phyloP scores from a whole-genome alignment of 2,797 vertebrate genomes.

The Pempheris klunzingeri region DNA sequence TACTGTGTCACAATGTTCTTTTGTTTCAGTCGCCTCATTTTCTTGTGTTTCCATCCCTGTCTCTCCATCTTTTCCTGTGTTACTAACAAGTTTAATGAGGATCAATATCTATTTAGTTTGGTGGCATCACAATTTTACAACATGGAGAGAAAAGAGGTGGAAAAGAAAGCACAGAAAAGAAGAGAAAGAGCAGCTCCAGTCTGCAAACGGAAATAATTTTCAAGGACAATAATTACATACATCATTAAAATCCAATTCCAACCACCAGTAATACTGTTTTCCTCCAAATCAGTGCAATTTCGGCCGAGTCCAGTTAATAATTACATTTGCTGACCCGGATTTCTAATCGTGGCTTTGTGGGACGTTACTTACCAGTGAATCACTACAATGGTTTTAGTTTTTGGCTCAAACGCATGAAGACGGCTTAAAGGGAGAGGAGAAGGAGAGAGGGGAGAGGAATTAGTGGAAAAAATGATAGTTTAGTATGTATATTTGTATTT shows the following conservation, averaged over 20 bases:
- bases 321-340: conserved; percentile 53
- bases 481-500: neutral
- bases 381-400: conserved; percentile 27
- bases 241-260: conserved; percentile 71
- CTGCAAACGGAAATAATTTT: conserved; percentile 51
- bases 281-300: conserved; percentile 54
- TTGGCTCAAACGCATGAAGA: conserved; percentile 7
- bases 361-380: conserved; percentile 53
- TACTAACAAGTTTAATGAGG: conserved; percentile 25
- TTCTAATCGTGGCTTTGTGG: conserved; percentile 46
- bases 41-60: neutral
- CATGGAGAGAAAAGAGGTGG: neutral
- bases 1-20: conserved; percentile 7
- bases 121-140: conserved; percentile 4
- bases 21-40: conserved; percentile 10
- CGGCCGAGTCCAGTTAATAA: conserved; percentile 58
- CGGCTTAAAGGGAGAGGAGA: neutral
- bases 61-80: neutral
- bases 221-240: conserved; percentile 69
- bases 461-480: neutral
- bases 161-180: conserved; percentile 16
- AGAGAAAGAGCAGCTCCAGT: conserved; percentile 18
- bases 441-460: neutral
- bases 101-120: conserved; percentile 28
- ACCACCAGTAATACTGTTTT: conserved; percentile 62